Evolutionary conservation across 2,888 invertebrate genomes (phyloP).

Genomic region (Microdon myrmicae): DNA sequence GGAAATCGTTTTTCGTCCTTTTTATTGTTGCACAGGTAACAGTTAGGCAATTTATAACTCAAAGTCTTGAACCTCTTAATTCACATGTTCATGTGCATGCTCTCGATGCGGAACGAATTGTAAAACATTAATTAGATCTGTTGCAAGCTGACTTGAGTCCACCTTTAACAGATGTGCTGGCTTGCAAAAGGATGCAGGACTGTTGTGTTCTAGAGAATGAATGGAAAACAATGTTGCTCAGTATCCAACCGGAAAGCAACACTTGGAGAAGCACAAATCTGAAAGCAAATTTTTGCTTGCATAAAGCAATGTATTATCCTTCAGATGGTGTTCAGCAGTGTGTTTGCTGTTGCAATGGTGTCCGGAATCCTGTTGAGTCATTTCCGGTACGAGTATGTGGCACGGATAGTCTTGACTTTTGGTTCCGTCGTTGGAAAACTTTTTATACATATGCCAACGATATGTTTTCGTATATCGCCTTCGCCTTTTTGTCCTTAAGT

Average conservation of each 20-base stretch:
- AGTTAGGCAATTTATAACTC: constrained; percentile 19
- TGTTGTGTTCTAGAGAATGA: too few relatives aligned
- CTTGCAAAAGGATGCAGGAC: too few relatives aligned
- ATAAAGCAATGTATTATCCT: constrained; percentile 35
- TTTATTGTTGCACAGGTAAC: too few relatives aligned
- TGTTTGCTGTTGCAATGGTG: constrained; percentile 17
- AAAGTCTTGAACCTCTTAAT: constrained; percentile 11
- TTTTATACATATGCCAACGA: constrained; percentile 8
- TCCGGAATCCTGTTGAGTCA: constrained; percentile 34
- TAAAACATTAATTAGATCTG: constrained; percentile 39
- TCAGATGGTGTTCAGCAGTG: constrained; percentile 19
- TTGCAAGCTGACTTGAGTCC: constrained; percentile 18
- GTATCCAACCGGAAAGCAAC: constrained; percentile 39
- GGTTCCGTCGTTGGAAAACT: constrained; percentile 13
- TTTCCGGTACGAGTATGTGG: constrained; percentile 4
- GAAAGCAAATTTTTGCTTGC: constrained; percentile 38
- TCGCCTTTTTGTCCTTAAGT: too few relatives aligned
- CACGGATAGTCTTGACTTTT: constrained; percentile 25
- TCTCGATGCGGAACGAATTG: constrained; percentile 31
- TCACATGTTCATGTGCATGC: constrained; percentile 25
- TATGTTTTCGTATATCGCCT: not conserved
- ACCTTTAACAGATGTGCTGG: constrained; percentile 15
- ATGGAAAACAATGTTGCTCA: constrained; percentile 34
- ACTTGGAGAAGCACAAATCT: constrained; percentile 39
- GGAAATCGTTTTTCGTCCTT: too few relatives aligned